Base-by-base conservation (phyloP, 2,797 vertebrate genomes). In the Ctenochaetus hawaiiensis region DNA sequence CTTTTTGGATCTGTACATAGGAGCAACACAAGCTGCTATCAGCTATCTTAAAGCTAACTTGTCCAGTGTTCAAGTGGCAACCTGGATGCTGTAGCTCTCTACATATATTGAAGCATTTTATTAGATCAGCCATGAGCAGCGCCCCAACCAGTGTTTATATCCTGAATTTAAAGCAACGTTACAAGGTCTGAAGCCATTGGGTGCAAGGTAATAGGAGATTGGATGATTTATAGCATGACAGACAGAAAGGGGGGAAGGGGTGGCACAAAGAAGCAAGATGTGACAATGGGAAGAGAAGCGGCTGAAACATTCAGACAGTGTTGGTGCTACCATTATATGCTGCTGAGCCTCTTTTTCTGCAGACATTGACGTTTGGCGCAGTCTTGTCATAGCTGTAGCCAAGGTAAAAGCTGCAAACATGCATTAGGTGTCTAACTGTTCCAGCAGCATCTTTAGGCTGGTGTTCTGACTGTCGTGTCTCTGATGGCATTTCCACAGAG, bases 321-420 rank as follows among this genome's bases (percentile, higher is more conserved):
- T 61, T 53, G 60, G 60, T 54, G 10, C 81, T 67, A 51, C 68
- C 71, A 41, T 82, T 67, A 61, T 66, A 68, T 84, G 82, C 61
- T 81, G 71, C 84, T 81, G 82, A 84, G 71, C 23, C 59, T 59
- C 73, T 37, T 80, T 80, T 84, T 78, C 49, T 67, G 51, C 43
- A 37, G 5, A 62, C 52, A 30, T 20, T 18, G 69, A 17, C 23
- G 23, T 61, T 79, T 13, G n/a, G 60, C 37, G 34, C 71, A 60
- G n/a, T 79, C 44, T 37, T 75, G 57, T 77, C 43, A 53, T 26
- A 39, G 66, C 73, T 81, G 78, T 68, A 76, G 81, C 80, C 67
- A 63, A 72, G 48, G 56, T 77, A 51, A 23, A 51, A 47, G 65
- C 53, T 64, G 51, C 53, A 60, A 34, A 63, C n/a, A 57, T 72